Evolutionary conservation across 2,797 vertebrate species (phyloP), one percentile per base, ranked within the genome.

Genomic region (Sarcoramphus papa): DNA sequence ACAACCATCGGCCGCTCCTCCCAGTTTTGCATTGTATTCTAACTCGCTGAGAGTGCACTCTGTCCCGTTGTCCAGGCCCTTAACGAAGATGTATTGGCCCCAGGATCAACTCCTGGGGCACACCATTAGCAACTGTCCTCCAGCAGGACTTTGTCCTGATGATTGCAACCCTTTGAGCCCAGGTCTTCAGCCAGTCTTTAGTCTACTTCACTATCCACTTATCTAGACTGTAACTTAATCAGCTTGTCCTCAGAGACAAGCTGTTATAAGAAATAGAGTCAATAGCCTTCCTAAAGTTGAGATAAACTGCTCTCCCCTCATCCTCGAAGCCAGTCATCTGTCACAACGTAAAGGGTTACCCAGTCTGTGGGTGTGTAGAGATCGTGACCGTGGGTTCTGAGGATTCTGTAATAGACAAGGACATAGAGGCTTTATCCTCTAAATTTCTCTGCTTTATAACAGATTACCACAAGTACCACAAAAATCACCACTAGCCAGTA

Each of bases 351-450:
- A 76, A 51, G 30, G 19, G 13, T 31, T 57, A 22, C 11, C 33
- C 22, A 35, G 30, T 18, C 24, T 75, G n/a, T 7, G 1, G 4
- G 3, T n/a, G 9, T 16, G 9, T 0, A 65, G 48, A 41, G 40
- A 27, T 20, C 3, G 3, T 11, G 37, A 67, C 8, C 0, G 0
- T 27, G 33, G 12, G 6, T 68, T 77, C 60, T 57, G 30, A 73
- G 31, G 18, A 63, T 59, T 86, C 25, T 5, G 1, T 12, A 33
- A 48, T 1, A 53, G 25, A 40, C 11, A 35, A 60, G 64, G 50
- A 77, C 48, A 57, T 12, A 15, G 27, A 68, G 12, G 17, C 16
- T 82, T 81, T 37, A 30, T 37, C 6, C 7, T 70, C 35, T 45
- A 68, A 53, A 82, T 72, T 51, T 40, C 12, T 89, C 51, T 43